Conservation (phyloP, 1,140 invertebrate species). For the Tetramorium parvispinum region DNA sequence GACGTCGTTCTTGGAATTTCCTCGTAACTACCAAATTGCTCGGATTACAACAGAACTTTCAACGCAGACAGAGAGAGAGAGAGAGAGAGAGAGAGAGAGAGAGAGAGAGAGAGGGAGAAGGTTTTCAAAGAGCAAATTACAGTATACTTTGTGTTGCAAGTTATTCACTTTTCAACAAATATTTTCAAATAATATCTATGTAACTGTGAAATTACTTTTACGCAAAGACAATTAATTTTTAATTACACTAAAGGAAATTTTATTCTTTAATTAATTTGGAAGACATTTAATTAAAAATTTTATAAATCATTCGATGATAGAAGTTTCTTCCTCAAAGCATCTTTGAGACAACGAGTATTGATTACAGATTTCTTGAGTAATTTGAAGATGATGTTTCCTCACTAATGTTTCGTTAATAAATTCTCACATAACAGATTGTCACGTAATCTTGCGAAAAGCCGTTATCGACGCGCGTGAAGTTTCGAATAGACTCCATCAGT, state of each 20-base stretch:
- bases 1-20: slow-evolving; percentile 49
- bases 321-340: background rate
- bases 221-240: background rate
- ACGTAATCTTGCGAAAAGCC: background rate
- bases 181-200: background rate
- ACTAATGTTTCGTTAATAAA: background rate
- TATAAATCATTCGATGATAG: background rate
- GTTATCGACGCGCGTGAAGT: background rate
- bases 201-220: background rate
- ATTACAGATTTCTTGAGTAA: background rate
- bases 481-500: background rate
- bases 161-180: slow-evolving; percentile 8
- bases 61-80: background rate
- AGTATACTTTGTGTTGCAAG: background rate
- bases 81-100: background rate
- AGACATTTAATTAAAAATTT: background rate
- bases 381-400: background rate
- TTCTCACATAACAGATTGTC: background rate
- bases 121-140: slow-evolving; percentile 22
- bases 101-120: background rate
- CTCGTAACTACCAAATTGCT: slow-evolving; percentile 35
- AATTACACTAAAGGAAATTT: background rate
- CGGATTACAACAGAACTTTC: slow-evolving; percentile 45
- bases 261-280: background rate
- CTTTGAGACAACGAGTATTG: background rate